A percentile compares a stretch with the other conserved stretches of the same genome.
Conservation (phyloP, 2,113 vertebrate genomes). For the Fregata magnificens region DNA sequence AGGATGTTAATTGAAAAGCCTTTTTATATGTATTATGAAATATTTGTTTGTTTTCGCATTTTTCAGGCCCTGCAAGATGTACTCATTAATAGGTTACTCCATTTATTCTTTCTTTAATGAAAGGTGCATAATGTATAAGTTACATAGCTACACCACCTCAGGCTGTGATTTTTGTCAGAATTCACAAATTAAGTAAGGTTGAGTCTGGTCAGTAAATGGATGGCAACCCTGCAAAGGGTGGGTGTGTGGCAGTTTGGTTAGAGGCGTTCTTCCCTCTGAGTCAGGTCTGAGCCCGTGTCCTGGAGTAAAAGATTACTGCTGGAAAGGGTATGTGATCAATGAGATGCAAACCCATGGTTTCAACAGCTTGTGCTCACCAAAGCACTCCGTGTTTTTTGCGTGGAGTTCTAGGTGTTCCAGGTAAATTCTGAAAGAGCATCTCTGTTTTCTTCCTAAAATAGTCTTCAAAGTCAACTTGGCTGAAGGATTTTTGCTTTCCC, state of each 20-base stretch:
- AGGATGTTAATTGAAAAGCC: conserved; percentile 45
- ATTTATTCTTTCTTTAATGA: background rate
- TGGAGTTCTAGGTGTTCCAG: background rate
- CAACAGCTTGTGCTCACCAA: background rate
- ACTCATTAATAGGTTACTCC: background rate
- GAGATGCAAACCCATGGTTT: background rate
- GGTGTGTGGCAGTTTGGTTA: background rate
- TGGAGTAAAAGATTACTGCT: background rate
- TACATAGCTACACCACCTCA: background rate
- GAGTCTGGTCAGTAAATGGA: background rate
- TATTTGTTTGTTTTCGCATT: conserved; percentile 46
- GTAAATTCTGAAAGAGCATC: background rate
- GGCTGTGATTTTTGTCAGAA: conserved; percentile 11
- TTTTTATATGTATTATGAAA: conserved; percentile 40
- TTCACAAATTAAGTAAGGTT: background rate
- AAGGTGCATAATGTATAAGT: background rate
- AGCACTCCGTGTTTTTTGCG: background rate
- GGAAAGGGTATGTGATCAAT: background rate
- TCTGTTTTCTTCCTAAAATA: background rate
- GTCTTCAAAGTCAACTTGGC: background rate
- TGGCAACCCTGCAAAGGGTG: background rate
- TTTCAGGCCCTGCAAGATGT: background rate
- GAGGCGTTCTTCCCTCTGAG: background rate
- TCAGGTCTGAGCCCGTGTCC: background rate
- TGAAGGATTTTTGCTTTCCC: background rate